Percentiles rank a stretch among this genome's conserved stretches.
phyloP scores from a whole-genome alignment of 2,888 invertebrate genomes.

The Halictus quadricinctus region DNA sequence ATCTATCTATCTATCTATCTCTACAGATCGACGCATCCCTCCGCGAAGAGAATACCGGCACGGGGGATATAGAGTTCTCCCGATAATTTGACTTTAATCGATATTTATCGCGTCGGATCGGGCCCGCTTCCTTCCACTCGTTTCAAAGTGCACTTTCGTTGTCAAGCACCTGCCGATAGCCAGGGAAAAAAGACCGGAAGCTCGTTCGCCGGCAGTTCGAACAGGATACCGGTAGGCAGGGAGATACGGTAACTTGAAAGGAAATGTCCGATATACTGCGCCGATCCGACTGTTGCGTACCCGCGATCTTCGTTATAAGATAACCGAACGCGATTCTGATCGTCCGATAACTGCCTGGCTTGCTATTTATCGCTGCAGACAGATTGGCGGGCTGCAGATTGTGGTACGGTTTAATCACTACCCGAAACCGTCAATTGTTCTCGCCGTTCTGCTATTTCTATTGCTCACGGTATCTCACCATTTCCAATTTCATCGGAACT shows the following conservation, averaged over 20 bases:
- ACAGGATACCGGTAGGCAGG: background rate
- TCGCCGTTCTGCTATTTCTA: background rate
- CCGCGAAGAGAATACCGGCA: constrained; percentile 17
- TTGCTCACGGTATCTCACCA: background rate
- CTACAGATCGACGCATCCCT: constrained; percentile 9
- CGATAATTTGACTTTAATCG: constrained; percentile 48
- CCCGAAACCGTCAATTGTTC: background rate
- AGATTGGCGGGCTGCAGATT: background rate
- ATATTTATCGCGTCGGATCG: constrained; percentile 39
- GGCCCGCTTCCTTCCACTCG: constrained; percentile 20
- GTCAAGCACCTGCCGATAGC: constrained; percentile 27
- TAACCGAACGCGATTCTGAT: constrained; percentile 1
- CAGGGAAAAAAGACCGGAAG: background rate
- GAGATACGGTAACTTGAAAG: background rate
- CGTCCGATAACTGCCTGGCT: background rate
- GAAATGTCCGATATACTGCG: background rate
- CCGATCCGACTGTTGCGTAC: constrained; percentile 5
- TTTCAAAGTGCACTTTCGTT: constrained; percentile 32
- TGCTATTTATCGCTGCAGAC: background rate
- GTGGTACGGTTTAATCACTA: background rate
- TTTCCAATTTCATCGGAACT: background rate
- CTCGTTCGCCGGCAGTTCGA: background rate
- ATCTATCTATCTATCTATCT: background rate
- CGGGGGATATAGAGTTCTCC: constrained; percentile 15
- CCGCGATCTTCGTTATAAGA: constrained; percentile 4